A percentile compares a stretch with the other conserved stretches of the same genome.
These are phyloP conservation scores for Rhabdornis inornatus DNA, from an alignment of 2,113 vertebrate species.

Conservation along the genomic window DNA sequence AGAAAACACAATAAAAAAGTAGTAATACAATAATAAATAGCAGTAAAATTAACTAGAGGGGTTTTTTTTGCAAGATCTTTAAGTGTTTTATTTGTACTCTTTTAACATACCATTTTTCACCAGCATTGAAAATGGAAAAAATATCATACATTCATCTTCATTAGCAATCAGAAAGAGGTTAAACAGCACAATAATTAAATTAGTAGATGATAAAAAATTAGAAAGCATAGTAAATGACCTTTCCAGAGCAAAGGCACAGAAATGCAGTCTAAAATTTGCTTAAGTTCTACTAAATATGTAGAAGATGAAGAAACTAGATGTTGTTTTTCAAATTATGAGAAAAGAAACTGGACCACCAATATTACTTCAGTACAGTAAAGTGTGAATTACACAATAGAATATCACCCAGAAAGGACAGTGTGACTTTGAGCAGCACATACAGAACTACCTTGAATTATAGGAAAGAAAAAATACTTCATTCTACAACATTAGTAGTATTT, in stretches of 20 bases:
- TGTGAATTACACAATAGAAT: not conserved
- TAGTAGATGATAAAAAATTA: slow-evolving; percentile 38
- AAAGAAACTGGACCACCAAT: not conserved
- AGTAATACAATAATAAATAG: not conserved
- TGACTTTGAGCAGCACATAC: not conserved
- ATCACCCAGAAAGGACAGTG: not conserved
- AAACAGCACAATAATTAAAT: slow-evolving; percentile 47
- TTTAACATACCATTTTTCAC: not conserved
- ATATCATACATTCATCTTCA: slow-evolving; percentile 9
- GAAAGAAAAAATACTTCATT: not conserved
- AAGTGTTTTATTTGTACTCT: not conserved
- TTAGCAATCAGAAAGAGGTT: slow-evolving; percentile 31
- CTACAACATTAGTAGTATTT: not conserved
- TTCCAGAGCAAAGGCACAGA: not conserved
- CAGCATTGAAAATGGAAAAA: not conserved
- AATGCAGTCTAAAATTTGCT: not conserved
- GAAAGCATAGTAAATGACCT: not conserved
- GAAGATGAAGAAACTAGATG: not conserved
- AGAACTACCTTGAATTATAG: not conserved
- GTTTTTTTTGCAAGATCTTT: not conserved
- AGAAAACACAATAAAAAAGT: not conserved
- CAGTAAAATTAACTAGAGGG: not conserved
- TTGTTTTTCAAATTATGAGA: not conserved
- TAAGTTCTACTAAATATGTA: not conserved
- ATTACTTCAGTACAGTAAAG: not conserved